These are phyloP conservation scores for Lapara coniferarum DNA, from an alignment of 2,888 invertebrate genomes.

Conservation along the genomic window DNA sequence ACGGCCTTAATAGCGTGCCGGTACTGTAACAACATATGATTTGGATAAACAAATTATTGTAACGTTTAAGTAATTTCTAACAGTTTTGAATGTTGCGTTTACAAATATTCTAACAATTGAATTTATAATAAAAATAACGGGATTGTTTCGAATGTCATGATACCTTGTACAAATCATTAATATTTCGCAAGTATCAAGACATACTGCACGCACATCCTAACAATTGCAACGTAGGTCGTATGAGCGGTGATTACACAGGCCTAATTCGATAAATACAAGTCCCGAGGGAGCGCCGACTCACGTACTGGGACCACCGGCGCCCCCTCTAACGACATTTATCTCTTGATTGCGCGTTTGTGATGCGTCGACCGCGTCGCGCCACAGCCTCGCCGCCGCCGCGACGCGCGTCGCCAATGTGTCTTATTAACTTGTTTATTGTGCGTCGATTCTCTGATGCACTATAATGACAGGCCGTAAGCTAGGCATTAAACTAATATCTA, in stretches of 20 bases:
- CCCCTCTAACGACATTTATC: slow-evolving; percentile 66
- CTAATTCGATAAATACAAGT: slow-evolving; percentile 55
- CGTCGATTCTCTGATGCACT: not conserved
- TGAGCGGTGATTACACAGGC: slow-evolving; percentile 73
- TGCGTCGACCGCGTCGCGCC: slow-evolving; percentile 35
- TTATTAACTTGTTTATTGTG: slow-evolving; percentile 22
- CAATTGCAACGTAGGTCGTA: slow-evolving; percentile 52
- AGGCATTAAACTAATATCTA: no score
- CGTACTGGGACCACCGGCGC: slow-evolving; percentile 35
- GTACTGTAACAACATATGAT: no score
- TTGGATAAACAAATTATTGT: no score
- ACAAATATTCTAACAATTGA: no score
- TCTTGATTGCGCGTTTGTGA: slow-evolving; percentile 72
- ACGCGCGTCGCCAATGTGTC: slow-evolving; percentile 15
- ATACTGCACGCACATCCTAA: slow-evolving; percentile 31
- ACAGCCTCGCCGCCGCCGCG: slow-evolving; percentile 30
- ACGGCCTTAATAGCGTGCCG: no score
- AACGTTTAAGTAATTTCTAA: no score
- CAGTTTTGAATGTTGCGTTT: no score
- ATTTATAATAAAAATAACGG: no score
- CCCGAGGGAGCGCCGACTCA: slow-evolving; percentile 34
- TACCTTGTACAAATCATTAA: not conserved
- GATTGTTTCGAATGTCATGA: no score
- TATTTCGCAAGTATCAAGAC: slow-evolving; percentile 46
- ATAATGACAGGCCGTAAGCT: not conserved